phyloP scores from a whole-genome alignment of 2,888 invertebrate genomes.

The Drosophila hawaiiensis region DNA sequence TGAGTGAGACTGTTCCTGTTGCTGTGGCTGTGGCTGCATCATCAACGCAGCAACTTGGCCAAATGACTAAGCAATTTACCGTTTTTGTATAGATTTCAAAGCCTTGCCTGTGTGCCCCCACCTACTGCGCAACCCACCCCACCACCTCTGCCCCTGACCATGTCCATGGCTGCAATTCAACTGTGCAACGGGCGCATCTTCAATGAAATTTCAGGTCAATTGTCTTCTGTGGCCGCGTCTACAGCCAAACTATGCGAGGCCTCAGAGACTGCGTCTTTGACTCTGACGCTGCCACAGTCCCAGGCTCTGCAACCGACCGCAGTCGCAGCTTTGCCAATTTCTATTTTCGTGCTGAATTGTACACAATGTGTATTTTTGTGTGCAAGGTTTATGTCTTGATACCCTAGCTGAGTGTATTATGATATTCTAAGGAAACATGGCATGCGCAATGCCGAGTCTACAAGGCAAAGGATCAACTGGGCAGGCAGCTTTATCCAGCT shows the following conservation, averaged over 20 bases:
- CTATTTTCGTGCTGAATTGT: constrained; percentile 62
- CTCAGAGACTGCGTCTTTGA: not conserved
- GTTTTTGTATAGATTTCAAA: constrained; percentile 74
- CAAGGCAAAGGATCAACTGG: not conserved
- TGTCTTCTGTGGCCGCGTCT: constrained; percentile 72
- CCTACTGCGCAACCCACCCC: constrained; percentile 9
- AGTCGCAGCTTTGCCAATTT: constrained; percentile 62
- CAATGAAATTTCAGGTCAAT: constrained; percentile 80
- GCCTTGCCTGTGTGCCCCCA: constrained; percentile 34
- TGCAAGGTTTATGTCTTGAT: constrained; percentile 13
- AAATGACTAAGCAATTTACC: constrained; percentile 80
- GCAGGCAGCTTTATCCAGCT: rapidly evolving
- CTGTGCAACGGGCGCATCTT: constrained; percentile 64
- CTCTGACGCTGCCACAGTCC: not conserved
- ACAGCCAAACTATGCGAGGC: not conserved
- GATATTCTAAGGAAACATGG: not conserved
- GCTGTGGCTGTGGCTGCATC: constrained; percentile 31
- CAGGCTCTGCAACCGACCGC: constrained; percentile 14
- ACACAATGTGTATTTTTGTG: constrained; percentile 31
- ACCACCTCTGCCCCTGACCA: constrained; percentile 11
- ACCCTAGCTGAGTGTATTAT: not conserved
- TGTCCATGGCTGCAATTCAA: constrained; percentile 52
- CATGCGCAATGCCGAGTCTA: not conserved
- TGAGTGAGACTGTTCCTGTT: constrained; percentile 8
- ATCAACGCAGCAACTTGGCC: constrained; percentile 59